phyloP scores from a whole-genome alignment of 1,140 invertebrate genomes.

The Zelostemma sp. region DNA sequence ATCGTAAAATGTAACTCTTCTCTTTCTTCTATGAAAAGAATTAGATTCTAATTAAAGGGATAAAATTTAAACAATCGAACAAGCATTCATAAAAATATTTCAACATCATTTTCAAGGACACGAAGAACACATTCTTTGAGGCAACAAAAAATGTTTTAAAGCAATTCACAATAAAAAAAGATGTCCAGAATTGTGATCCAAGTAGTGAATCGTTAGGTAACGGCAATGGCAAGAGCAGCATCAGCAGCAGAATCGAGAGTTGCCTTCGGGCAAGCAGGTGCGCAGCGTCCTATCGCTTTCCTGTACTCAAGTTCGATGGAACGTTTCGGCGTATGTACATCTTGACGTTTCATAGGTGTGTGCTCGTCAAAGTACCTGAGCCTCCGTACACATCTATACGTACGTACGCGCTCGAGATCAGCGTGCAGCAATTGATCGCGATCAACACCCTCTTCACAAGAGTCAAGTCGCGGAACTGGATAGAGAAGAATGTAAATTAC shows the following conservation, averaged over 20 bases:
- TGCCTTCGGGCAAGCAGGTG: slow-evolving; percentile 46
- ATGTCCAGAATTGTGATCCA: not conserved
- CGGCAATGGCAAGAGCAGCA: not conserved
- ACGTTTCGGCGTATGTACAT: slow-evolving; percentile 33
- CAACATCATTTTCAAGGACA: too few relatives aligned
- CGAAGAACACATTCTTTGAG: too few relatives aligned
- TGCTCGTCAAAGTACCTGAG: slow-evolving; percentile 19
- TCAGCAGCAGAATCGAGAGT: not conserved
- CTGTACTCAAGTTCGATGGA: slow-evolving; percentile 31
- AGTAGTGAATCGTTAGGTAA: not conserved
- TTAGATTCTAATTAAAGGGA: too few relatives aligned
- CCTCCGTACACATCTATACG: slow-evolving; percentile 11
- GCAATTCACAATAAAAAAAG: too few relatives aligned
- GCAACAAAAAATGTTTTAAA: too few relatives aligned
- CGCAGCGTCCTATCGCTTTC: slow-evolving; percentile 44
- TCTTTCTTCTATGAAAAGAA: too few relatives aligned
- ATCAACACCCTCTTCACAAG: slow-evolving; percentile 43
- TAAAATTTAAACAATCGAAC: too few relatives aligned
- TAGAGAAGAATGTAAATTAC: slow-evolving; percentile 48
- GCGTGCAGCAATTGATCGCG: slow-evolving; percentile 42
- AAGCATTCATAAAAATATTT: too few relatives aligned
- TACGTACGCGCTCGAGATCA: slow-evolving; percentile 30
- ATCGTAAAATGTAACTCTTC: too few relatives aligned
- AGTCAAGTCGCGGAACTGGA: slow-evolving; percentile 29
- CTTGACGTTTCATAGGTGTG: slow-evolving; percentile 9